Conservation (phyloP, 2,888 invertebrate species). For the Pinctada fucata region DNA sequence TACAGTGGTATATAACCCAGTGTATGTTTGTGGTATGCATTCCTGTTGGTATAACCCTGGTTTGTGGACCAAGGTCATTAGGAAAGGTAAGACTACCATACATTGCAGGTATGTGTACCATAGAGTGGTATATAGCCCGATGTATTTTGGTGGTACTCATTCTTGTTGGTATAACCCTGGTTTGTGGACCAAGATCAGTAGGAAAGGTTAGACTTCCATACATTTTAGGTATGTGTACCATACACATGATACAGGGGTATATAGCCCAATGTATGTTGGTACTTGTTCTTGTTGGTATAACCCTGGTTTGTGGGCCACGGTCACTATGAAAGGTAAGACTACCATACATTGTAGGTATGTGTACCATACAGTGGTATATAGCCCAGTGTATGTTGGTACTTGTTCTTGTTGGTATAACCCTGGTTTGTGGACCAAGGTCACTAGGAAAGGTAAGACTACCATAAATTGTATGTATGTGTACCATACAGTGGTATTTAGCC, state of each 20-base stretch:
- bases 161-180: slow-evolving; percentile 63
- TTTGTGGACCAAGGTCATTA: slow-evolving; percentile 69
- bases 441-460: slow-evolving; percentile 59
- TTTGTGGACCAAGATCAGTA: slow-evolving; percentile 69
- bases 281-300: slow-evolving; percentile 67
- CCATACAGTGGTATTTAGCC: slow-evolving; percentile 65
- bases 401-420: slow-evolving; percentile 64
- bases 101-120: slow-evolving; percentile 35
- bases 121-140: slow-evolving; percentile 67
- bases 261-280: slow-evolving; percentile 66
- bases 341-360: no score
- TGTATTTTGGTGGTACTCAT: slow-evolving; percentile 69
- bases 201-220: slow-evolving; percentile 57
- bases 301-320: slow-evolving; percentile 69
- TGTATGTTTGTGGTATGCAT: slow-evolving; percentile 69
- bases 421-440: slow-evolving; percentile 70
- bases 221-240: no score
- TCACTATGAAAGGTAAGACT: slow-evolving; percentile 64
- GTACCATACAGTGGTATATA: slow-evolving; percentile 66
- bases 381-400: slow-evolving; percentile 68
- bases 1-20: slow-evolving; percentile 67
- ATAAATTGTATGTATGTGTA: slow-evolving; percentile 9
- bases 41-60: slow-evolving; percentile 63
- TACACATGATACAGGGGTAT: slow-evolving; percentile 46
- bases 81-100: slow-evolving; percentile 58